phyloP scores from a whole-genome alignment of 2,797 vertebrate species.

The Arrhamphus sclerolepis region DNA sequence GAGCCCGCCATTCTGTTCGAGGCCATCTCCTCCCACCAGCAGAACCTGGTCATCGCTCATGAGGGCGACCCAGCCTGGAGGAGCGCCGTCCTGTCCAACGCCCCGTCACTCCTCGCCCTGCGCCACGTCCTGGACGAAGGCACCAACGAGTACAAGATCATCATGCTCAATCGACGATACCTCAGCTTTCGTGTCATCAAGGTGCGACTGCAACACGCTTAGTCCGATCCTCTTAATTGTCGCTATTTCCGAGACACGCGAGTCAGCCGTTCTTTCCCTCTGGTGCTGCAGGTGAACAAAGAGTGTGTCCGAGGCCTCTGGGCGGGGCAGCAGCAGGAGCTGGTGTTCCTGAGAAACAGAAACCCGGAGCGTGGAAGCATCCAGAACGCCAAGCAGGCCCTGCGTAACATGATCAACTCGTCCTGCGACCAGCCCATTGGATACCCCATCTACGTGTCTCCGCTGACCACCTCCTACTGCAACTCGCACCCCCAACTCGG shows the following conservation, averaged over 20 bases:
- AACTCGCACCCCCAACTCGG: constrained; percentile 94
- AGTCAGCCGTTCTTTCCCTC: not conserved
- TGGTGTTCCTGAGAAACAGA: constrained; percentile 95
- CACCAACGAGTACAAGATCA: constrained; percentile 98
- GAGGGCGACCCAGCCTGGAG: constrained; percentile 98
- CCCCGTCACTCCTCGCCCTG: constrained; percentile 92
- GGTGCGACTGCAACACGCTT: constrained; percentile 68
- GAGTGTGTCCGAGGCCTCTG: constrained; percentile 97
- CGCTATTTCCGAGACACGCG: fast-evolving
- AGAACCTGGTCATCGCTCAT: constrained; percentile 95
- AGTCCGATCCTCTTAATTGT: not conserved
- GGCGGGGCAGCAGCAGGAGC: constrained; percentile 98
- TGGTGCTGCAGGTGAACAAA: constrained; percentile 87
- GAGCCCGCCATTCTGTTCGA: constrained; percentile 94
- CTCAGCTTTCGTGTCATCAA: constrained; percentile 98
- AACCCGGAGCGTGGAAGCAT: constrained; percentile 99
- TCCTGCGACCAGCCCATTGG: constrained; percentile 99
- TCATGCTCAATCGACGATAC: constrained; percentile 95
- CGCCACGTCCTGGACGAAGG: constrained; percentile 97
- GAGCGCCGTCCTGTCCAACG: constrained; percentile 94
- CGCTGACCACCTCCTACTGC: constrained; percentile 95
- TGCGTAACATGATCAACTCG: constrained; percentile 99
- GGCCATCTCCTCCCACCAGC: constrained; percentile 93
- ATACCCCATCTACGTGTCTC: constrained; percentile 98
- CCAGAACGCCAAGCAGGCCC: constrained; percentile 98